A percentile compares a stretch with the other conserved stretches of the same genome.
Conservation (phyloP, 2,888 invertebrate genomes). For the Stictocephala bisonia region DNA sequence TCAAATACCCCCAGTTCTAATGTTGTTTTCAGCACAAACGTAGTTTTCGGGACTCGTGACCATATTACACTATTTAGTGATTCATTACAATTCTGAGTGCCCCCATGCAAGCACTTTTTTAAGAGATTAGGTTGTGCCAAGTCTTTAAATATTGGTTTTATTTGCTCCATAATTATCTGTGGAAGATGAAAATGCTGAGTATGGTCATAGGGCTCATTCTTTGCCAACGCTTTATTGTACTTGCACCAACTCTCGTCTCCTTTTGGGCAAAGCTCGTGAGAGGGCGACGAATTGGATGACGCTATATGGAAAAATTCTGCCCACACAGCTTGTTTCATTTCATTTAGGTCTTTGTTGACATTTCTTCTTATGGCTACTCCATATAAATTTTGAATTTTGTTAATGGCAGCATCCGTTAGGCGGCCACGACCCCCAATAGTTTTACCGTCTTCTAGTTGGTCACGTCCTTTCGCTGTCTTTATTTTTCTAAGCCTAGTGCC, state of each 20-base stretch:
- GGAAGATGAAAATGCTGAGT: no score
- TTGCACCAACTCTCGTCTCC: no score
- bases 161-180: no score
- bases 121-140: constrained; percentile 12
- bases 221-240: constrained; percentile 45
- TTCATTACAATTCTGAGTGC: constrained; percentile 36
- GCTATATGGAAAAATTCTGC: constrained; percentile 56
- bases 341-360: constrained; percentile 51
- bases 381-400: constrained; percentile 57
- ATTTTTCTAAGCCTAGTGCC: constrained; percentile 48
- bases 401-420: constrained; percentile 55
- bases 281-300: constrained; percentile 56
- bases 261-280: constrained; percentile 55
- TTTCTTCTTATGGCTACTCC: constrained; percentile 57
- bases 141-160: constrained; percentile 16
- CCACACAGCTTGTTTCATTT: constrained; percentile 58
- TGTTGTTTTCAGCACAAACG: neutral
- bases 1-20: neutral
- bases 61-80: constrained; percentile 25
- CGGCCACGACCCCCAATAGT: constrained; percentile 53
- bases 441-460: constrained; percentile 42
- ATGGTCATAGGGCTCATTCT: constrained; percentile 10
- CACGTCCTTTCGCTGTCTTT: constrained; percentile 13
- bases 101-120: constrained; percentile 27
- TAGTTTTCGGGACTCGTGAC: constrained; percentile 23